phyloP scores from a whole-genome alignment of 2,797 vertebrate genomes.

The Galago senegalensis region DNA sequence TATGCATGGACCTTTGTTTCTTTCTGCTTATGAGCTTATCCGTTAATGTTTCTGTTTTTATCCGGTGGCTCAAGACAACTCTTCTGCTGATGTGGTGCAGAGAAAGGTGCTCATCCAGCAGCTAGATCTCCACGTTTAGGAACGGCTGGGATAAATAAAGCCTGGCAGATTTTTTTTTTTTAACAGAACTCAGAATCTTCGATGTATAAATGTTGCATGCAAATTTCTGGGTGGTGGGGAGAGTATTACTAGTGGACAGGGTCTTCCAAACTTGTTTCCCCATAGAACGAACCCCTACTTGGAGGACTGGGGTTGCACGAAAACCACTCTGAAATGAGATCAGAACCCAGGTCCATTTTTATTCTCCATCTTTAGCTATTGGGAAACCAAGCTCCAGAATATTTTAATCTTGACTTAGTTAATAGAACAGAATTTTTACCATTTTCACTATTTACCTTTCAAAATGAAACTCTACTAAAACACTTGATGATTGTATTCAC shows the following conservation, averaged over 20 bases:
- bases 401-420: background rate
- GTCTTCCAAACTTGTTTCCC: background rate
- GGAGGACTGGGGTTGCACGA: background rate
- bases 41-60: too few species aligned
- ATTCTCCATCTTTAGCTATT: background rate
- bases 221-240: background rate
- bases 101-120: background rate
- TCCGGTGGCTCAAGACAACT: too few species aligned
- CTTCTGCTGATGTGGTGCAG: too few species aligned
- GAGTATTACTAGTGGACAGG: background rate
- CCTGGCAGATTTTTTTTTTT: background rate
- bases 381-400: background rate
- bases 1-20: too few species aligned
- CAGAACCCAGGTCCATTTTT: background rate
- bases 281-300: background rate
- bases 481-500: background rate
- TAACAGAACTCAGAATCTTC: background rate
- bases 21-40: too few species aligned
- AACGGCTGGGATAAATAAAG: background rate
- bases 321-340: background rate
- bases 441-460: background rate
- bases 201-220: background rate
- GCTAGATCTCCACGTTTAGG: background rate
- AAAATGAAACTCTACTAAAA: constrained; percentile 37
- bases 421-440: constrained; percentile 18